phyloP scores from a whole-genome alignment of 2,888 invertebrate species.

The Netelia fuscicornis region DNA sequence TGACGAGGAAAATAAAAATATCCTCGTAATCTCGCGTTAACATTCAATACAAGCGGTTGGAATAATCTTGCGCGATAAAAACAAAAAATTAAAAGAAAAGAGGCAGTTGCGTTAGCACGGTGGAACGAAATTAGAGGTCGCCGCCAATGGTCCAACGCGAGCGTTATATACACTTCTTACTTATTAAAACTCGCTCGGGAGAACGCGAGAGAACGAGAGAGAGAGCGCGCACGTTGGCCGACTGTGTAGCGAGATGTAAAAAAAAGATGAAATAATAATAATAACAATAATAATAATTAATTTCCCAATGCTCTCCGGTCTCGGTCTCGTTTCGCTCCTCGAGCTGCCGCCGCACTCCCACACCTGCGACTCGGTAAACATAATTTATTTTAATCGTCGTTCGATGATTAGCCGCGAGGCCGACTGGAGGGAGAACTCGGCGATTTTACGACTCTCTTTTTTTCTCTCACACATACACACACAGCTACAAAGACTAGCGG shows the following conservation, averaged over 20 bases:
- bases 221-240: background rate
- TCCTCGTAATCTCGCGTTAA: slow-evolving; percentile 14
- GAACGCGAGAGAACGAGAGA: slow-evolving; percentile 9
- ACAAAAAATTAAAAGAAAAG: background rate
- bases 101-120: background rate
- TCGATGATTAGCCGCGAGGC: slow-evolving; percentile 48
- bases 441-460: slow-evolving; percentile 26
- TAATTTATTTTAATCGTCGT: slow-evolving; percentile 76
- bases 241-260: slow-evolving; percentile 45
- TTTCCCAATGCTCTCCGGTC: slow-evolving; percentile 68
- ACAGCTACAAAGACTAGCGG: background rate
- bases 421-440: background rate
- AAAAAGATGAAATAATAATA: slow-evolving; percentile 18
- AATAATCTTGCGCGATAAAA: slow-evolving; percentile 23
- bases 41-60: slow-evolving; percentile 7
- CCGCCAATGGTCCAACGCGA: slow-evolving; percentile 34
- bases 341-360: background rate
- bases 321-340: slow-evolving; percentile 45
- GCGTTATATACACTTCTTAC: slow-evolving; percentile 48
- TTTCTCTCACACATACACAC: background rate
- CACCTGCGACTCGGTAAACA: slow-evolving; percentile 69
- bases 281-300: slow-evolving; percentile 66
- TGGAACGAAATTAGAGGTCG: slow-evolving; percentile 37
- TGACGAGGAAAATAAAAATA: slow-evolving; percentile 15
- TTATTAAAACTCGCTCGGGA: slow-evolving; percentile 43